A percentile compares a stretch with the other conserved stretches of the same genome.
Evolutionary conservation across 1,140 invertebrate species (phyloP).

Genomic region (Pseudomyrmex cubaensis): DNA sequence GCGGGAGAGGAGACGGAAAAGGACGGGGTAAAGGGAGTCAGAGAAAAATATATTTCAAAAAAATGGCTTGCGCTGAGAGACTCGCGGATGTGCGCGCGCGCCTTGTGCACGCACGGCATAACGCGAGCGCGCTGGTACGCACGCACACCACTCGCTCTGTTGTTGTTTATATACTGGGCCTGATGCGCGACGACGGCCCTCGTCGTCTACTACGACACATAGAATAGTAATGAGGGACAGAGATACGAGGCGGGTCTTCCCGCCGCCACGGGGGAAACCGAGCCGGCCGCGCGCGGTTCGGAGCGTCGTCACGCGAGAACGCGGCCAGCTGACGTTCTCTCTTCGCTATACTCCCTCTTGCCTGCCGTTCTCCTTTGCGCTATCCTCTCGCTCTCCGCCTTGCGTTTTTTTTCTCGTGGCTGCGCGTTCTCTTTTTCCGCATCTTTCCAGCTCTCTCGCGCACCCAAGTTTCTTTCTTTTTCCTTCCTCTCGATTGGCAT

Average conservation of each 20-base stretch:
- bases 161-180: conserved; percentile 36
- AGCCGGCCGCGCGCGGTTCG: conserved; percentile 52
- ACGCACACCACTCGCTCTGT: conserved; percentile 62
- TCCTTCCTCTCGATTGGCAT: conserved; percentile 26
- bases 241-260: conserved; percentile 77
- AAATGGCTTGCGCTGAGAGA: conserved; percentile 42
- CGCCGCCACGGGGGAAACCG: conserved; percentile 64
- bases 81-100: conserved; percentile 60
- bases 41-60: background rate
- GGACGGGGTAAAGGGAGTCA: background rate
- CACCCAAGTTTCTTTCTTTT: conserved; percentile 17
- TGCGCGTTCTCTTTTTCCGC: conserved; percentile 43
- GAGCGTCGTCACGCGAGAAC: conserved; percentile 80
- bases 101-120: conserved; percentile 46
- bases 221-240: conserved; percentile 81
- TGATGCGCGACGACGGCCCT: conserved; percentile 37
- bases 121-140: conserved; percentile 33
- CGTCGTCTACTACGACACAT: conserved; percentile 69
- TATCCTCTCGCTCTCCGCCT: conserved; percentile 16
- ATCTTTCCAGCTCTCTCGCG: conserved; percentile 30
- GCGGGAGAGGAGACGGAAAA: background rate
- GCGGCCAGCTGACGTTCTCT: conserved; percentile 79
- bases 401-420: conserved; percentile 30
- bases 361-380: conserved; percentile 48
- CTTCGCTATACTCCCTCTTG: conserved; percentile 52